Conservation (phyloP, 2,797 vertebrate species). For the Furcifer pardalis region DNA sequence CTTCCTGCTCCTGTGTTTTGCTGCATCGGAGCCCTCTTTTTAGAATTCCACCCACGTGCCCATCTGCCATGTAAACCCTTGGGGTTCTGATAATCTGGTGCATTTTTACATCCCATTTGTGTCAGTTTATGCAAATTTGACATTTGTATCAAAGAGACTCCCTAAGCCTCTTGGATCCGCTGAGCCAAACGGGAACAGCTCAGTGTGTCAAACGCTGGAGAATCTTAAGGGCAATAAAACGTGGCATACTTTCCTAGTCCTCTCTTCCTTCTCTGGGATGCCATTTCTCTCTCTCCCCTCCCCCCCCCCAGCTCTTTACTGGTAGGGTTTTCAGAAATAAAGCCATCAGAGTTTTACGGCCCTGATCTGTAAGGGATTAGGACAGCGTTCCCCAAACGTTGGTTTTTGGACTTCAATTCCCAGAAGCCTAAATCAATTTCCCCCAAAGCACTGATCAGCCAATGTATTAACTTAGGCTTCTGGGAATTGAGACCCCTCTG, state of each 20-base stretch:
- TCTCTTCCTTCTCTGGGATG: neutral
- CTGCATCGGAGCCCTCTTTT: neutral
- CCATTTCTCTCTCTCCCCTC: too few relatives aligned
- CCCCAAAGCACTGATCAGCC: too few relatives aligned
- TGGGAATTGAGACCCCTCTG: too few relatives aligned
- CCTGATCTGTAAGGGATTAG: neutral
- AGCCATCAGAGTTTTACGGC: neutral
- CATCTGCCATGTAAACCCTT: constrained; percentile 8
- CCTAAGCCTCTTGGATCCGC: constrained; percentile 23
- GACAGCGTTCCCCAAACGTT: too few relatives aligned
- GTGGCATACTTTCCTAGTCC: neutral
- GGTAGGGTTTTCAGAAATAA: neutral
- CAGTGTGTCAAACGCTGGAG: neutral
- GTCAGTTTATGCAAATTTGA: constrained; percentile 33
- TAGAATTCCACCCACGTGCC: constrained; percentile 17
- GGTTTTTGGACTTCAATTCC: too few relatives aligned
- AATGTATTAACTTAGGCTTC: too few relatives aligned
- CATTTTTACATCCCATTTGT: constrained; percentile 32
- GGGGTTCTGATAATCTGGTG: constrained; percentile 19
- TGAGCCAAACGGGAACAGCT: constrained; percentile 19
- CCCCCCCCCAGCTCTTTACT: too few relatives aligned
- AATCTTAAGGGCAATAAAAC: neutral
- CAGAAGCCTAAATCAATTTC: too few relatives aligned
- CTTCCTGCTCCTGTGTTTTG: neutral
- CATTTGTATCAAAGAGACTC: constrained; percentile 33